These are phyloP conservation scores for Dermochelys coriacea DNA, from an alignment of 2,797 vertebrate species.

Conservation along the genomic window DNA sequence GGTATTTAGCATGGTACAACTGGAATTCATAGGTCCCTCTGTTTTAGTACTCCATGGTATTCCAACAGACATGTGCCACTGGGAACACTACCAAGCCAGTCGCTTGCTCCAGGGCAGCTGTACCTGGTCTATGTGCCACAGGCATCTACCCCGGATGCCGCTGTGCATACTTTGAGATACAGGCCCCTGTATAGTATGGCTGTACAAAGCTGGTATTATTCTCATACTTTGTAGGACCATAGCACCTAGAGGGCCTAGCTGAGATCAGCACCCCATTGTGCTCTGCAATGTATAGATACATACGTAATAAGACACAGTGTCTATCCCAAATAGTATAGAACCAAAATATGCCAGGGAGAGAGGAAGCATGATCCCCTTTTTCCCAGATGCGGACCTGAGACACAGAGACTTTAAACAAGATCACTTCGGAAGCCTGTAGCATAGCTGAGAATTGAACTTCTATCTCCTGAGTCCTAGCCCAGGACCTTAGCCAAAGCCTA, in stretches of 20 bases:
- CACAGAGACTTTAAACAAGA: neutral
- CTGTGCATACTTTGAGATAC: neutral
- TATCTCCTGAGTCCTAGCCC: neutral
- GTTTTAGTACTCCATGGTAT: too few species aligned
- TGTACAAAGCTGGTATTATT: neutral
- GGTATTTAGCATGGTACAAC: neutral
- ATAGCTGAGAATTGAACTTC: neutral
- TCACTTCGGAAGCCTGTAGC: neutral
- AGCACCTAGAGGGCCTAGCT: neutral
- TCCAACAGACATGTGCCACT: too few species aligned
- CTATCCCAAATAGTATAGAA: neutral
- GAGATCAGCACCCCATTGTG: neutral
- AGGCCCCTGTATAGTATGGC: neutral
- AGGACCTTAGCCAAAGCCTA: rapidly evolving
- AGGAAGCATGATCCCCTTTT: neutral
- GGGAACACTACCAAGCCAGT: neutral
- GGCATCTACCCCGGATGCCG: neutral
- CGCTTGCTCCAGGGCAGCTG: neutral
- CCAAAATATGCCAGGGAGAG: neutral
- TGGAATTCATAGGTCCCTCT: neutral
- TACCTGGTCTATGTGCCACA: neutral
- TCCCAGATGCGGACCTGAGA: neutral
- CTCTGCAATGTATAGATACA: neutral
- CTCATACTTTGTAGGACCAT: neutral
- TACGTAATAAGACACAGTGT: neutral